Evolutionary conservation across 64 coral and sea anemone genomes (phyloP).

Genomic region (Exaiptasia diaphana): DNA sequence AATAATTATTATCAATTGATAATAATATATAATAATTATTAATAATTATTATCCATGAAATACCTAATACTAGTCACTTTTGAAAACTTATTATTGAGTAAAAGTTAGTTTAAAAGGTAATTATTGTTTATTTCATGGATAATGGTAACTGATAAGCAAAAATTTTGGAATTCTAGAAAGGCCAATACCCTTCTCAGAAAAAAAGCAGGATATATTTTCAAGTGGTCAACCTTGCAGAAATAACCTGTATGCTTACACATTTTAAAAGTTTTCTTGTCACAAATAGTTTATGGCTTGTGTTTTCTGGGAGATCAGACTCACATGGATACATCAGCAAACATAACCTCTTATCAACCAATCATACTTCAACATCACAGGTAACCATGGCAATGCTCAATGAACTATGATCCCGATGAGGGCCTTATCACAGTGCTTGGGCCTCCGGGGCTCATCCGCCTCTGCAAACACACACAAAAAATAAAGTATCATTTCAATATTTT

Average conservation of each 20-base stretch:
- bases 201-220: no score
- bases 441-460: constrained; percentile 13
- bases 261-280: not conserved
- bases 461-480: not conserved
- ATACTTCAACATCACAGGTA: not conserved
- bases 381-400: not conserved
- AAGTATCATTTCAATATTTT: not conserved
- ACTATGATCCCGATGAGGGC: constrained; percentile 60
- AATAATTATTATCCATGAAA: no score
- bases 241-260: not conserved
- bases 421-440: constrained; percentile 4
- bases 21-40: no score
- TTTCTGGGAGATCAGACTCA: not conserved
- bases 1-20: no score
- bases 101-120: no score
- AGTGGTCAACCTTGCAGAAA: not conserved
- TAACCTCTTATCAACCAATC: not conserved
- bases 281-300: not conserved
- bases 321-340: not conserved
- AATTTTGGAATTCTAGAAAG: no score
- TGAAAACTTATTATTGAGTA: no score
- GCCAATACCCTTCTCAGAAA: no score
- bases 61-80: no score
- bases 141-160: no score
- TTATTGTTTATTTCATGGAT: no score